Conservation (phyloP, 2,797 vertebrate species). For the Merluccius polli region DNA sequence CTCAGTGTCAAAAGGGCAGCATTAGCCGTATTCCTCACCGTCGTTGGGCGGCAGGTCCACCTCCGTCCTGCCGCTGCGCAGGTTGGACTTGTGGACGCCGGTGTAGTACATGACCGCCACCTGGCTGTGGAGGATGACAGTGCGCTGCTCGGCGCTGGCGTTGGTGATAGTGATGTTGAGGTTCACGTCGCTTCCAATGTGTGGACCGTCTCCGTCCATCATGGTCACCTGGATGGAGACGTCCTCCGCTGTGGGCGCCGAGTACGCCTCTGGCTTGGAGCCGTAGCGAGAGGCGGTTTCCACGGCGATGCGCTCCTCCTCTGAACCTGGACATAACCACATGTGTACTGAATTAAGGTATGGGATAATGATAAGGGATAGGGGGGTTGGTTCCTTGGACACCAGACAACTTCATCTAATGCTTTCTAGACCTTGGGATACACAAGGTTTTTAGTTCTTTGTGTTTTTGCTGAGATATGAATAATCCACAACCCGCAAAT, state of each 20-base stretch:
- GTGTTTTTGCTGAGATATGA: too few species aligned
- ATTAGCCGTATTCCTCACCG: slow-evolving; percentile 60
- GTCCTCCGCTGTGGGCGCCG: slow-evolving; percentile 66
- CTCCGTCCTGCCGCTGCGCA: slow-evolving; percentile 68
- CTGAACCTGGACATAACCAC: slow-evolving; percentile 66
- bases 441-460: too few species aligned
- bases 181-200: slow-evolving; percentile 73
- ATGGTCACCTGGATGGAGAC: slow-evolving; percentile 72
- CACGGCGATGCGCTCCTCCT: slow-evolving; percentile 84
- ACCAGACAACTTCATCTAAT: too few species aligned
- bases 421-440: too few species aligned
- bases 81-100: slow-evolving; percentile 75
- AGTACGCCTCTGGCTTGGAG: slow-evolving; percentile 75
- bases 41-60: slow-evolving; percentile 70
- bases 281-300: slow-evolving; percentile 82
- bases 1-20: background rate
- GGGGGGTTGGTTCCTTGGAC: too few species aligned
- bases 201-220: slow-evolving; percentile 71
- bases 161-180: slow-evolving; percentile 76
- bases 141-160: slow-evolving; percentile 67
- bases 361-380: background rate
- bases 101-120: slow-evolving; percentile 87
- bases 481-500: too few species aligned
- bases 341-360: background rate
- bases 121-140: slow-evolving; percentile 74